Evolutionary conservation across 2,888 invertebrate genomes (phyloP).

Genomic region (Aphrophora alni): DNA sequence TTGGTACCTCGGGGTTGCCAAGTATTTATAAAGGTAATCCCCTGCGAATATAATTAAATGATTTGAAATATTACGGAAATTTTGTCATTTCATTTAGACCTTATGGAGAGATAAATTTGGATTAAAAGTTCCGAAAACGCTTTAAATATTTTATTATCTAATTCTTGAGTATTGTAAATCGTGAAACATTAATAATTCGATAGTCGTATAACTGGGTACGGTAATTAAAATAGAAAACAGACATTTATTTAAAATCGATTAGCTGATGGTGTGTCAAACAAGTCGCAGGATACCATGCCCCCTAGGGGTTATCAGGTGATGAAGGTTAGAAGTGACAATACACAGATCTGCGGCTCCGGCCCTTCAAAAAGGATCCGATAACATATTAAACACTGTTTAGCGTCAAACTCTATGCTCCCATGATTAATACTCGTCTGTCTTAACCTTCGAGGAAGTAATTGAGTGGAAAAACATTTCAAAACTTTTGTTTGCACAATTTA

Average conservation of each 20-base stretch:
- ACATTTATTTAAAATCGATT: constrained; percentile 1
- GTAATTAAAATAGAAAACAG: background rate
- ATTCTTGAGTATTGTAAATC: background rate
- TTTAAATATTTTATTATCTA: background rate
- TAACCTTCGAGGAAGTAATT: background rate
- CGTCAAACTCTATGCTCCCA: background rate
- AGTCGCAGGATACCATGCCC: background rate
- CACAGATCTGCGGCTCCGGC: background rate
- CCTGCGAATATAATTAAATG: no score
- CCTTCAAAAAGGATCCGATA: background rate
- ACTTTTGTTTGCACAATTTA: background rate
- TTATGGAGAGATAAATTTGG: no score
- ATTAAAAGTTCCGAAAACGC: background rate
- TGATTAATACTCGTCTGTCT: background rate
- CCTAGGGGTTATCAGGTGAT: background rate
- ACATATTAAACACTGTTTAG: background rate
- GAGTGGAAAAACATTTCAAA: background rate
- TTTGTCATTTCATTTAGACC: no score
- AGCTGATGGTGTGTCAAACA: constrained; percentile 9
- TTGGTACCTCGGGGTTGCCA: no score
- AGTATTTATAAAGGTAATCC: no score
- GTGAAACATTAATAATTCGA: background rate
- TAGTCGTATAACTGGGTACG: background rate
- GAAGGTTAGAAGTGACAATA: background rate
- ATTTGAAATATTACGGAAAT: no score